Evolutionary conservation across 2,113 vertebrate genomes (phyloP), one percentile per base, ranked within the genome.

Genomic region (Bufo gargarizans): DNA sequence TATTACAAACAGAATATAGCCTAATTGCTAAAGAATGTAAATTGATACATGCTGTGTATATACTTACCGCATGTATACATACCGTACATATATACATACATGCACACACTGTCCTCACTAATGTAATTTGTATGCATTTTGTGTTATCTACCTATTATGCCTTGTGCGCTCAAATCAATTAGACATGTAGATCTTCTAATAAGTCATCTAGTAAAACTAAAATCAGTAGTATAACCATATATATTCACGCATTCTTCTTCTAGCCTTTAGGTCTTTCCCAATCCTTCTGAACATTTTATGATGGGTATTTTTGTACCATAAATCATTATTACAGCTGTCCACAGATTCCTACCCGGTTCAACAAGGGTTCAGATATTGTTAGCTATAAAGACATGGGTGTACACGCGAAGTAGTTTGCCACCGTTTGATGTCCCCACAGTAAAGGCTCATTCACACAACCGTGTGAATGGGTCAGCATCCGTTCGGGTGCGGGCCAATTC

Each of bases 21-120:
- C 56, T 86, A 85, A 85, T 59, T 59, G 69, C 83, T 85, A 17
- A 77, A 77, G 84, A 77, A 77, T 63, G 33, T 77, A 76, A 86
- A 63, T 77, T 3, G 43, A 77, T 77, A 59, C 55, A 86, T 77
- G 84, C 20, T n/a, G 84, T 76, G 19, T 50, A 10, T 76, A 20
- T 47, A 16, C 19, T 17, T 71, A 43, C 13, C 22, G 19, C 19
- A 61, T 61, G n/a, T 8, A 13, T 45, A 72, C 47, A 71, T 43
- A 71, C 63, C n/a, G 20, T 69, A 71, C 11, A 71, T n/a, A 72
- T 22, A 72, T 16, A 45, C 16, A 45, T 33, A 45, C 69, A 45
- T 14, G 17, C 1, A 72, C n/a, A 22, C n/a, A 67, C 20, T 11
- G 9, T 22, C 20, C 63, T 9, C n/a, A 72, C 6, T 6, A 2